Evolutionary conservation across 1,140 invertebrate species (phyloP), one percentile per base, ranked within the genome.

Genomic region (Drosophila mauritiana): DNA sequence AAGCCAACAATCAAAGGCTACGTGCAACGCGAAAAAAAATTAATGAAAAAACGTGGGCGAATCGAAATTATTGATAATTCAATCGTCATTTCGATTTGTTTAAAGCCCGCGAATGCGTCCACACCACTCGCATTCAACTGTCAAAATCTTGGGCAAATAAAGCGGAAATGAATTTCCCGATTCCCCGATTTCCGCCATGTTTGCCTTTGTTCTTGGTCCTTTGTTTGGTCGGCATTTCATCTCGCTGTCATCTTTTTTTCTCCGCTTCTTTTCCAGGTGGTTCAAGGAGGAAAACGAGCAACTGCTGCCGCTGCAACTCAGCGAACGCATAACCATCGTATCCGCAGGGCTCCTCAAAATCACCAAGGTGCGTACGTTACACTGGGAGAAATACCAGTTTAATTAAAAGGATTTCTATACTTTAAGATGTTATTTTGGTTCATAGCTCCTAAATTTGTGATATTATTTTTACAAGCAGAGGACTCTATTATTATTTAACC

Each of bases 211-310:
- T 39, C 40, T 46, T 58, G 54, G 37, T 73, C 49, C 51, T 53
- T 78, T 78, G 69, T 74, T 74, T 74, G 73, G 34, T 8, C 55
- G 48, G n/a, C 57, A 27, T 62, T 67, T 74, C 45, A 69, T 75
- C 15, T 55, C 12, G 39, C 34, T 76, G 39, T 51, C 40, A 54
- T 69, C 39, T 20, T 40, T 22, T 36, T 45, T 31, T 31, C 31
- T 31, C 31, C 8, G 2, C 39, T 53, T 43, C 39, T 17, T 72
- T 63, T 58, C 12, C 63, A 95, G 94, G 75, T 96, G 95, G 95
- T 96, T 95, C 92, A 94, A 94, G 52, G 95, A 96, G 90, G 93
- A 94, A 73, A 94, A 95, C 76, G 95, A 95, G 56, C 94, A 95
- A 81, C 92, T 95, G 73, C 93, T 93, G 77, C 94, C 95, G 12